Conservation (phyloP, 1,140 invertebrate genomes). For the Rhysida immarginata region DNA sequence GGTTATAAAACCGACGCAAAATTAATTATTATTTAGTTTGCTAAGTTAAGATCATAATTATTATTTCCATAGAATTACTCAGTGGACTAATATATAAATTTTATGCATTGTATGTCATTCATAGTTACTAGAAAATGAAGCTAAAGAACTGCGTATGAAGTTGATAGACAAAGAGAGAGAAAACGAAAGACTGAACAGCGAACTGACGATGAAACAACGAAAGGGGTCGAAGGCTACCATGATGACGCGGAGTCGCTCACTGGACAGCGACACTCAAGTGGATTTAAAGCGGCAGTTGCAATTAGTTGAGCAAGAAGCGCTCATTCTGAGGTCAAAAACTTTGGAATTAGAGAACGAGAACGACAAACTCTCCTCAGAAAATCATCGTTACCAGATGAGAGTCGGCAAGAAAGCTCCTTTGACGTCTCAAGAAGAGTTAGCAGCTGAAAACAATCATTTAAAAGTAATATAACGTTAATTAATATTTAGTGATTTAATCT, state of each 20-base stretch:
- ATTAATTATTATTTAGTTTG: no score
- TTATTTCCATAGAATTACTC: neutral
- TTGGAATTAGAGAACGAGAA: slow-evolving; percentile 52
- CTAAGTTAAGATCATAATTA: no score
- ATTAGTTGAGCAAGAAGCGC: slow-evolving; percentile 53
- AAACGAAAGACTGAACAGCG: slow-evolving; percentile 53
- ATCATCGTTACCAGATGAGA: slow-evolving; percentile 40
- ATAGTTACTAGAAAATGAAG: slow-evolving; percentile 46
- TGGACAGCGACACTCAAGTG: slow-evolving; percentile 39
- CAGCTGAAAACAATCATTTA: slow-evolving; percentile 9
- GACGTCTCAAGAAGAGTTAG: neutral
- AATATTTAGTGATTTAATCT: no score
- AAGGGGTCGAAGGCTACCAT: slow-evolving; percentile 19
- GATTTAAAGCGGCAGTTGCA: slow-evolving; percentile 55
- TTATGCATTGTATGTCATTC: slow-evolving; percentile 8
- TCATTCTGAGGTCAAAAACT: slow-evolving; percentile 43
- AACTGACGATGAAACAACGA: slow-evolving; percentile 42
- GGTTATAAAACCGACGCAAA: no score
- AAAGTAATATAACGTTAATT: no score
- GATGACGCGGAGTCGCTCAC: slow-evolving; percentile 28
- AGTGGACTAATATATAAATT: neutral
- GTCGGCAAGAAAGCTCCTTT: slow-evolving; percentile 12
- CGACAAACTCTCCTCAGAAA: slow-evolving; percentile 52
- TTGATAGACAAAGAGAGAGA: slow-evolving; percentile 68
- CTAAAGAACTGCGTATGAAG: slow-evolving; percentile 51